phyloP scores from a whole-genome alignment of 37 sponge, comb jelly and placozoan genomes.

The Geodia barretti region DNA sequence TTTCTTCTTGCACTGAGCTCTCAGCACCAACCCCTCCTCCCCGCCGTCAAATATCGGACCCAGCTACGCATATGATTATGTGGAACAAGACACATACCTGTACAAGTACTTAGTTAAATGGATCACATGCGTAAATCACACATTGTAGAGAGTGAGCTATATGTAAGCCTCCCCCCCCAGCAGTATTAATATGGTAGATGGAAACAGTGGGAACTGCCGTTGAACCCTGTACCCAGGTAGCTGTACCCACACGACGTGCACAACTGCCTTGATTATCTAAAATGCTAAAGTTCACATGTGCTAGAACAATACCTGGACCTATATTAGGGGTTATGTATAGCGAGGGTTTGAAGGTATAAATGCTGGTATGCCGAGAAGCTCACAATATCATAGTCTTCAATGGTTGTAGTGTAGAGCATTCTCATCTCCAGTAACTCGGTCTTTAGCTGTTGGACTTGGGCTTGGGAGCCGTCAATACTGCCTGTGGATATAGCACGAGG shows the following conservation, averaged over 20 bases:
- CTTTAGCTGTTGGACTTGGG: conserved; percentile 28
- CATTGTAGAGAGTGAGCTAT: too few relatives aligned
- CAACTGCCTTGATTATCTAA: too few relatives aligned
- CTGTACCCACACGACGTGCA: too few relatives aligned
- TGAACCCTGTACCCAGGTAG: neutral
- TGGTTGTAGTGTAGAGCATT: conserved; percentile 69
- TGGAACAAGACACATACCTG: too few relatives aligned
- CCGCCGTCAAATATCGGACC: conserved; percentile 38
- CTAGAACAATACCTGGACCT: neutral
- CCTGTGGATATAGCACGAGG: neutral
- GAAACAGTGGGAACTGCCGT: too few relatives aligned
- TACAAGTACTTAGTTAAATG: too few relatives aligned
- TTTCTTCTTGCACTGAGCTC: conserved; percentile 44
- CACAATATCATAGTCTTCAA: conserved; percentile 76
- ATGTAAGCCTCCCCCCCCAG: too few relatives aligned
- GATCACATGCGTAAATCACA: too few relatives aligned
- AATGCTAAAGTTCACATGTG: too few relatives aligned
- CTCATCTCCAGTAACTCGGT: conserved; percentile 72
- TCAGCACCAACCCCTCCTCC: conserved; percentile 59
- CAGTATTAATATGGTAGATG: too few relatives aligned
- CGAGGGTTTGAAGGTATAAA: too few relatives aligned
- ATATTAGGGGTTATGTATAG: neutral
- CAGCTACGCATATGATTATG: too few relatives aligned
- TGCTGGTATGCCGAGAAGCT: neutral
- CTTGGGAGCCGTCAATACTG: neutral